Conservation (phyloP, 2,888 invertebrate species). For the Minunthozetes semirufus region DNA sequence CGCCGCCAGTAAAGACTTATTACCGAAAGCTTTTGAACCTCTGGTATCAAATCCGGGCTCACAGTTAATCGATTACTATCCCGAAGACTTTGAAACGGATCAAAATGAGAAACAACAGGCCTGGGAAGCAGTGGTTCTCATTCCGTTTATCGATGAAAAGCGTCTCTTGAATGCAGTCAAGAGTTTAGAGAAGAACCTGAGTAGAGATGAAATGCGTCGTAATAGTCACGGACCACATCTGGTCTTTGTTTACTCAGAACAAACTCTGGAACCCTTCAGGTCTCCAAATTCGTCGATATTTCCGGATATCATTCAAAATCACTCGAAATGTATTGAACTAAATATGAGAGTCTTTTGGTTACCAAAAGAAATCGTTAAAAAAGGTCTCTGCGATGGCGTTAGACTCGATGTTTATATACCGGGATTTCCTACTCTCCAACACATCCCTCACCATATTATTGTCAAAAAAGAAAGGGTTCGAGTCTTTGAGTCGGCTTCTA, state of each 20-base stretch:
- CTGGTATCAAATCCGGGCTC: slow-evolving; percentile 71
- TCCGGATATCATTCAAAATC: slow-evolving; percentile 46
- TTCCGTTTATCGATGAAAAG: slow-evolving; percentile 84
- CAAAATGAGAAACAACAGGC: slow-evolving; percentile 91
- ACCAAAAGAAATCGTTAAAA: slow-evolving; percentile 41
- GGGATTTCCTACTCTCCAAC: slow-evolving; percentile 86
- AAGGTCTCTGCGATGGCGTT: slow-evolving; percentile 51
- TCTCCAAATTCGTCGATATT: slow-evolving; percentile 46
- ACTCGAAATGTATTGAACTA: slow-evolving; percentile 49
- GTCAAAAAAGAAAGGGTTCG: slow-evolving; percentile 41
- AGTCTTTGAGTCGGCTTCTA: slow-evolving; percentile 78
- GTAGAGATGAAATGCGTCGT: slow-evolving; percentile 62
- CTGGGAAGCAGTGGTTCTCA: slow-evolving; percentile 91
- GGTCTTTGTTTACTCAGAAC: slow-evolving; percentile 54
- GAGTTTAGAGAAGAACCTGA: slow-evolving; percentile 59
- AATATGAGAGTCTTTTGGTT: slow-evolving; percentile 47
- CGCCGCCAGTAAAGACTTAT: slow-evolving; percentile 67
- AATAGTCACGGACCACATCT: slow-evolving; percentile 83
- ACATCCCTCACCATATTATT: slow-evolving; percentile 61
- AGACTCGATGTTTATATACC: slow-evolving; percentile 66
- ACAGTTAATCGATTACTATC: slow-evolving; percentile 83
- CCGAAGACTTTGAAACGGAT: slow-evolving; percentile 81
- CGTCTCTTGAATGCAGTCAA: slow-evolving; percentile 67
- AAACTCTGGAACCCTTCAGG: slow-evolving; percentile 53
- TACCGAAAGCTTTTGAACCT: slow-evolving; percentile 63